phyloP scores from a whole-genome alignment of 2,888 invertebrate genomes.

The Cheiracanthium punctorium region DNA sequence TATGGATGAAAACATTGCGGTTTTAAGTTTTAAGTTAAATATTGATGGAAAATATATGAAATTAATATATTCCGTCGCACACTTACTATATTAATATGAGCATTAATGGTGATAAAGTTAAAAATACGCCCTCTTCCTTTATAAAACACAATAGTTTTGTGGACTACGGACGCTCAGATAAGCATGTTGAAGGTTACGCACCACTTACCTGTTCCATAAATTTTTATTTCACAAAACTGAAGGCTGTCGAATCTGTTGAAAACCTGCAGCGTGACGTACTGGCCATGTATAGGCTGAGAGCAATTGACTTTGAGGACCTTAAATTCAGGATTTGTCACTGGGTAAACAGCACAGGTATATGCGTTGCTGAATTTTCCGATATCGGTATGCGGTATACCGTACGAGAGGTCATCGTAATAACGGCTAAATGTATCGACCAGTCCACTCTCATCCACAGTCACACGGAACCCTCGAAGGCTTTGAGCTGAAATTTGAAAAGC shows the following conservation, averaged over 20 bases:
- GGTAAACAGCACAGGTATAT: conserved; percentile 72
- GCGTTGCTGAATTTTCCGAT: conserved; percentile 72
- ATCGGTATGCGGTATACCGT: conserved; percentile 72
- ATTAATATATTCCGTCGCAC: too few species aligned
- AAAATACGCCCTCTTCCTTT: too few species aligned
- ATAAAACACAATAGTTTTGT: too few species aligned
- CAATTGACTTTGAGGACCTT: conserved; percentile 71
- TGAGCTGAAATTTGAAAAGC: conserved; percentile 64
- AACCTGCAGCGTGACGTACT: conserved; percentile 73
- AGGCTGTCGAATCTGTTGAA: conserved; percentile 73
- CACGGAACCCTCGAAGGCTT: conserved; percentile 73
- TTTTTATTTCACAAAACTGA: conserved; percentile 73
- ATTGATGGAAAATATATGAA: too few species aligned
- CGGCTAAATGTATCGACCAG: conserved; percentile 70
- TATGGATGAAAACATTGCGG: too few species aligned
- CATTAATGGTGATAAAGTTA: too few species aligned
- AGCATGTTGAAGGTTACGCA: too few species aligned
- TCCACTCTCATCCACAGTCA: conserved; percentile 73
- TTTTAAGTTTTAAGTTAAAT: too few species aligned
- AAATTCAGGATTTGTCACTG: conserved; percentile 71
- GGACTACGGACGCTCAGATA: too few species aligned
- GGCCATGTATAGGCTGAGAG: conserved; percentile 73
- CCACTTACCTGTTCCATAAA: conserved; percentile 72
- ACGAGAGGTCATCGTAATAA: conserved; percentile 72
- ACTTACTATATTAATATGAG: too few species aligned